Conservation (phyloP, 2,888 invertebrate genomes). For the Thysanoteuthis rhombus region DNA sequence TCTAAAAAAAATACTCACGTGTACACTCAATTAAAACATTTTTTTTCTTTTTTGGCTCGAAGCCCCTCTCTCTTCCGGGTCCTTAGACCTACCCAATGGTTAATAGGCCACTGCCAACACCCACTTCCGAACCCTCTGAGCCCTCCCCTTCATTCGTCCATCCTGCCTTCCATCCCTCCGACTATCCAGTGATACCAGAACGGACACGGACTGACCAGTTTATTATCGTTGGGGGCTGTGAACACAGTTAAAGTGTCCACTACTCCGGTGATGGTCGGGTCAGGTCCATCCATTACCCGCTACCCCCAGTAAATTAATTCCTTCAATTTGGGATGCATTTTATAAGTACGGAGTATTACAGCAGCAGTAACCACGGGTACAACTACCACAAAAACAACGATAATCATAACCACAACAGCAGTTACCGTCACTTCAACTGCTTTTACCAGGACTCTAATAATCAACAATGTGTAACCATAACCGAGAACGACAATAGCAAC, state of each 20-base stretch:
- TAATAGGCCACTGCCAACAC: too few relatives aligned
- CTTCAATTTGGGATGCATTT: background rate
- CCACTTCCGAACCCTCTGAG: background rate
- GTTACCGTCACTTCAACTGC: background rate
- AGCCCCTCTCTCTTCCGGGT: too few relatives aligned
- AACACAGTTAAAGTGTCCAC: background rate
- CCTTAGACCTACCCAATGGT: too few relatives aligned
- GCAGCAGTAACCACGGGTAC: background rate
- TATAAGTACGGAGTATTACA: background rate
- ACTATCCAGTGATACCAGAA: background rate
- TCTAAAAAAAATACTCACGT: too few relatives aligned
- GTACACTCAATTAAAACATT: too few relatives aligned
- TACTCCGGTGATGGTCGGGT: background rate
- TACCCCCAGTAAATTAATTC: background rate
- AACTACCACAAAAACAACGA: background rate
- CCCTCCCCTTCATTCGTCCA: background rate
- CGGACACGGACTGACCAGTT: background rate
- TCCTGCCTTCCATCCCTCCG: background rate
- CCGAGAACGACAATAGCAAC: background rate
- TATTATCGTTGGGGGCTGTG: background rate
- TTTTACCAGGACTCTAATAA: background rate
- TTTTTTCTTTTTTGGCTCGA: too few relatives aligned
- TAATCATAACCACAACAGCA: background rate
- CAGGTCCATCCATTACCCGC: background rate
- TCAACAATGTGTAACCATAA: background rate